phyloP scores from a whole-genome alignment of 2,888 invertebrate genomes.

The Syritta pipiens region DNA sequence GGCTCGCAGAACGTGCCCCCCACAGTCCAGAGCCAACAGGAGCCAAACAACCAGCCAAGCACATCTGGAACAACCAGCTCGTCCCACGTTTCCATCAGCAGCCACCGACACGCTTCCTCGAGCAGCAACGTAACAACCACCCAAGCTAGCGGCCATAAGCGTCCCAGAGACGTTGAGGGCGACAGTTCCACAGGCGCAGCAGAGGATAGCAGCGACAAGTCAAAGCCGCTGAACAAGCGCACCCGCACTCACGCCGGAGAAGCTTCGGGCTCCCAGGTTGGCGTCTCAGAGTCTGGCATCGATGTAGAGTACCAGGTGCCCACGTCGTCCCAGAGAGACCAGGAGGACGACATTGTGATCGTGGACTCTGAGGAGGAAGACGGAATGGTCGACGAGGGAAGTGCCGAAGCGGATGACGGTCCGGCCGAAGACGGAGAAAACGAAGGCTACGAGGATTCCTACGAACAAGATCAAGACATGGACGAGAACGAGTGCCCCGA shows the following conservation, averaged over 20 bases:
- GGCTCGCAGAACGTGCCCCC: constrained; percentile 79
- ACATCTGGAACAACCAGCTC: constrained; percentile 77
- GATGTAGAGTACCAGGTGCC: constrained; percentile 91
- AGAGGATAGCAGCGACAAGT: constrained; percentile 78
- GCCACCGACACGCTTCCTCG: constrained; percentile 81
- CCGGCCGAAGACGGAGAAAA: constrained; percentile 81
- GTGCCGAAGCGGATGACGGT: constrained; percentile 81
- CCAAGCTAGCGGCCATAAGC: constrained; percentile 82
- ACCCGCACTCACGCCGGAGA: constrained; percentile 76
- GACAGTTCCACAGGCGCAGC: constrained; percentile 80
- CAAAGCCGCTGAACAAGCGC: constrained; percentile 75
- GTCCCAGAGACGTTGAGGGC: constrained; percentile 82
- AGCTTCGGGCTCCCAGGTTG: constrained; percentile 75
- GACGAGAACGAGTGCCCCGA: constrained; percentile 81
- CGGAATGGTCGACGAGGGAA: constrained; percentile 80
- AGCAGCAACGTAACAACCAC: constrained; percentile 86
- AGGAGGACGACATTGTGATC: constrained; percentile 90
- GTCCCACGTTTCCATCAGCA: constrained; percentile 78
- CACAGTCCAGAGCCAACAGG: constrained; percentile 75
- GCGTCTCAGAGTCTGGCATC: constrained; percentile 82
- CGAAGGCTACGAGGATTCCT: constrained; percentile 82
- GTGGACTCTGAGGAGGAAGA: constrained; percentile 89
- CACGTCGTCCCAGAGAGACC: constrained; percentile 91
- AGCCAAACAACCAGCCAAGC: constrained; percentile 77
- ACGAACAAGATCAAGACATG: constrained; percentile 80